phyloP scores from a whole-genome alignment of 37 sponge, comb jelly and placozoan genomes.

The Lycopodina hypogea region DNA sequence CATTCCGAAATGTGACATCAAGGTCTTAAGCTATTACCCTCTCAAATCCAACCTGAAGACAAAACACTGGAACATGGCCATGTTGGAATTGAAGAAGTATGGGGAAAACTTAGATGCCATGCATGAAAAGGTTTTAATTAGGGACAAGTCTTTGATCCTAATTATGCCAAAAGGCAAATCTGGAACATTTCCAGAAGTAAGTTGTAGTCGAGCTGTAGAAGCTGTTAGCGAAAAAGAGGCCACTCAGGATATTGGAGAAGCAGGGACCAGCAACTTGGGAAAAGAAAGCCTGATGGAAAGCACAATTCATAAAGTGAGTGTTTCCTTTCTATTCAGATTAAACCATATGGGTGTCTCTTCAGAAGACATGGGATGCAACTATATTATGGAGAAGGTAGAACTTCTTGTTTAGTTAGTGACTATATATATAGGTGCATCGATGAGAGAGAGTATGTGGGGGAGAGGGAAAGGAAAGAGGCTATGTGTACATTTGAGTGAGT shows the following conservation, averaged over 20 bases:
- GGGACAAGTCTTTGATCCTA: neutral
- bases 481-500: neutral
- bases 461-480: too few species aligned
- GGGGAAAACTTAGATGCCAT: constrained; percentile 66
- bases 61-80: constrained; percentile 68
- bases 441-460: neutral
- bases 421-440: too few species aligned
- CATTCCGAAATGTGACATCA: constrained; percentile 51
- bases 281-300: constrained; percentile 55
- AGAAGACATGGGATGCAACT: constrained; percentile 65
- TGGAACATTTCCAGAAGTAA: neutral
- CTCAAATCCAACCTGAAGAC: constrained; percentile 71
- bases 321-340: constrained; percentile 27
- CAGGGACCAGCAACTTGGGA: neutral
- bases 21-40: constrained; percentile 45
- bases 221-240: constrained; percentile 7
- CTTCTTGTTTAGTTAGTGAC: neutral
- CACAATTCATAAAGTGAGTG: constrained; percentile 48
- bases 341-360: constrained; percentile 40
- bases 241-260: neutral
- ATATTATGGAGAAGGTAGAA: constrained; percentile 64
- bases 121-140: constrained; percentile 23
- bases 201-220: neutral
- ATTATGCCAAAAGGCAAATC: neutral
- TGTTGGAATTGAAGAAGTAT: constrained; percentile 72